A percentile compares a stretch with the other conserved stretches of the same genome.
These are phyloP conservation scores for Xyliphius kryptos DNA, from an alignment of 2,113 vertebrate genomes.

Conservation along the genomic window DNA sequence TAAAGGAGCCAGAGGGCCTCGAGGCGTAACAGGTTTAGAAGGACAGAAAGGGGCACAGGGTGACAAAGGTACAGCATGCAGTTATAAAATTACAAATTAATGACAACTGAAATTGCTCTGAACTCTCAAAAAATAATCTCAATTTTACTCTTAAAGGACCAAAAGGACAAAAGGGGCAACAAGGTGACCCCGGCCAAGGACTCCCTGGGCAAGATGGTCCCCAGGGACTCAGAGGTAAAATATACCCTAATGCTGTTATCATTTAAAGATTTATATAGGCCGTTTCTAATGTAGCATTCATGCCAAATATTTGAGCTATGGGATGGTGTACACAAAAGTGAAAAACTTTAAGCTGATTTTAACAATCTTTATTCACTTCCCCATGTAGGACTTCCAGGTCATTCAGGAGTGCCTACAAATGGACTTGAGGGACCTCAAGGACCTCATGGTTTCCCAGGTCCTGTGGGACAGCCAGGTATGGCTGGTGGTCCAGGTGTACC, in stretches of 20 bases:
- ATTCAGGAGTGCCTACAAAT: conserved; percentile 51
- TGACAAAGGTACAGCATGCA: conserved; percentile 46
- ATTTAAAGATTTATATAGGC: too few relatives aligned
- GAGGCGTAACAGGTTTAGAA: conserved; percentile 56
- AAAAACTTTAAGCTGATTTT: background rate
- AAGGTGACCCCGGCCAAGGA: conserved; percentile 49
- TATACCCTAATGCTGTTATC: too few relatives aligned
- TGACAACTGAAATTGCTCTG: too few relatives aligned
- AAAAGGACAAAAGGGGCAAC: conserved; percentile 58
- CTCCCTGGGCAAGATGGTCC: conserved; percentile 54
- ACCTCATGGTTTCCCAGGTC: conserved; percentile 54
- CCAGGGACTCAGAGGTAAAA: conserved; percentile 54
- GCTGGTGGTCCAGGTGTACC: conserved; percentile 49
- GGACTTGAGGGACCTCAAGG: conserved; percentile 56
- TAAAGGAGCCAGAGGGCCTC: conserved; percentile 53
- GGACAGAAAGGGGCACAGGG: conserved; percentile 57
- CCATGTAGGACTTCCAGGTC: conserved; percentile 55
- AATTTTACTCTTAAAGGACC: conserved; percentile 46
- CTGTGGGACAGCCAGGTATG: conserved; percentile 46
- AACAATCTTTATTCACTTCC: background rate
- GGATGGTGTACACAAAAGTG: too few relatives aligned
- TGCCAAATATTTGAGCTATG: too few relatives aligned
- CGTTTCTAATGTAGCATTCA: too few relatives aligned
- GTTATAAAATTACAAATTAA: too few relatives aligned
- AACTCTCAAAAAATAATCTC: too few relatives aligned